These are phyloP conservation scores for Aphelocoma coerulescens DNA, from an alignment of 2,113 vertebrate species.

Conservation along the genomic window DNA sequence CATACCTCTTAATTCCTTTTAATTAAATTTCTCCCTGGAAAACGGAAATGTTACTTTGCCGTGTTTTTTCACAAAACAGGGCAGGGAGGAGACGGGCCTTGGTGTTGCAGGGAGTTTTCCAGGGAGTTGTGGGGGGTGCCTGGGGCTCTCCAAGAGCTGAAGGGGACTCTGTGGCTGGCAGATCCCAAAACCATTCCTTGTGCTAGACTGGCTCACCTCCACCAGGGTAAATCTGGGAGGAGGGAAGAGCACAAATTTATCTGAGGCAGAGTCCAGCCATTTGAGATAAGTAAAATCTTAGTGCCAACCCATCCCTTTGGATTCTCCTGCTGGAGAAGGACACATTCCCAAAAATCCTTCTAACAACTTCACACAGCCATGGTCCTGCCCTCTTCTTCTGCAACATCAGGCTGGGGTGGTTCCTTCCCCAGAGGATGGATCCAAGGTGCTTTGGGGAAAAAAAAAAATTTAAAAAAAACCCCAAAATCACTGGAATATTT, in stretches of 20 bases:
- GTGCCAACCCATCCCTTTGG: neutral
- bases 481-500: neutral
- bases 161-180: neutral
- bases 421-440: neutral
- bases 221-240: fast-evolving
- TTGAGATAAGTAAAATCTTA: neutral
- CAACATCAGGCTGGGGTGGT: neutral
- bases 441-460: neutral
- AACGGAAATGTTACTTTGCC: neutral
- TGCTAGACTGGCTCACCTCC: neutral
- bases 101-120: neutral
- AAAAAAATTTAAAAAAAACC: neutral
- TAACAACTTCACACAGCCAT: neutral
- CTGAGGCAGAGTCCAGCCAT: neutral
- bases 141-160: neutral
- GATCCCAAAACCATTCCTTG: neutral
- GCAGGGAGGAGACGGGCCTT: neutral
- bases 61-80: neutral
- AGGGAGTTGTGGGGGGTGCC: fast-evolving
- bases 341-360: neutral
- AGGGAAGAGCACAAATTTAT: neutral
- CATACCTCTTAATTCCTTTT: constrained; percentile 20
- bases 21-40: constrained; percentile 34
- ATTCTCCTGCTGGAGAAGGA: neutral
- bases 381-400: neutral